Evolutionary conservation across 1,140 invertebrate genomes (phyloP).

Genomic region (Popillia japonica): DNA sequence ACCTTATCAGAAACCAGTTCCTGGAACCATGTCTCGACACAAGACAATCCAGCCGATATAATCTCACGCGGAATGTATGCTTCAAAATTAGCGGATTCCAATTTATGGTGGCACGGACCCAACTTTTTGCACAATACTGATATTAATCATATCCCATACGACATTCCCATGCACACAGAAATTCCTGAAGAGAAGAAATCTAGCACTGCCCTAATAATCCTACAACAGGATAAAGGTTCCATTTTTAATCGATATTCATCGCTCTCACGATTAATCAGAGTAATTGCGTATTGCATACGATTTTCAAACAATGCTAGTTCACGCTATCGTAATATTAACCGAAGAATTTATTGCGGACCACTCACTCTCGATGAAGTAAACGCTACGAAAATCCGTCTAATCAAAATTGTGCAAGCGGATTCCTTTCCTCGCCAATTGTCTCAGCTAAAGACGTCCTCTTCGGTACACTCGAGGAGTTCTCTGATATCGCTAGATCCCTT

Average conservation of each 20-base stretch:
- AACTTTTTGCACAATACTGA: neutral
- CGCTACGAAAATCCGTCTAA: neutral
- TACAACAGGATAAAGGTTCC: too few relatives aligned
- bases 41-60: slow-evolving; percentile 60
- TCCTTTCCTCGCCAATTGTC: neutral
- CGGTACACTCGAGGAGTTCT: too few relatives aligned
- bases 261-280: too few relatives aligned
- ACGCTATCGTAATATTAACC: too few relatives aligned
- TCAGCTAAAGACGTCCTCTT: too few relatives aligned
- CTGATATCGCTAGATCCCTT: slow-evolving; percentile 42
- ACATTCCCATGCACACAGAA: neutral
- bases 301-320: too few relatives aligned
- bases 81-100: slow-evolving; percentile 44
- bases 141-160: too few relatives aligned
- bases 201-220: too few relatives aligned
- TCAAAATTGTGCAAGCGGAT: neutral
- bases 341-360: too few relatives aligned
- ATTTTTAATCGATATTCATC: too few relatives aligned
- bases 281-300: too few relatives aligned
- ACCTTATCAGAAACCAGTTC: slow-evolving; percentile 51
- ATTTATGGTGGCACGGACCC: slow-evolving; percentile 59
- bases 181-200: neutral
- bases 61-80: slow-evolving; percentile 57
- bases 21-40: slow-evolving; percentile 38
- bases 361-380: too few relatives aligned